Evolutionary conservation across 2,113 vertebrate species (phyloP), one percentile per base, ranked within the genome.

Genomic region (Thamnophis sirtalis): DNA sequence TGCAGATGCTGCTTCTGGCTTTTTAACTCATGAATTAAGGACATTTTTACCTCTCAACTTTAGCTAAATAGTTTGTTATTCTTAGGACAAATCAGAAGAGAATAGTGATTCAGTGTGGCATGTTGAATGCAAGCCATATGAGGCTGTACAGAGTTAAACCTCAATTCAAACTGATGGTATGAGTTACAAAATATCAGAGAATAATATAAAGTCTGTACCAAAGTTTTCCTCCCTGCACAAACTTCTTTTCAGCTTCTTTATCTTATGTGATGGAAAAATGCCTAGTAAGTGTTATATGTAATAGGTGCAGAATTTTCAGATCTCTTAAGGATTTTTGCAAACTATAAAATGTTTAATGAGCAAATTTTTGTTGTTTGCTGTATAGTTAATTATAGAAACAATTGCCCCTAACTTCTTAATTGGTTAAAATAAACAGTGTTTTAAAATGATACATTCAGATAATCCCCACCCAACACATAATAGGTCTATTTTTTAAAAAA

Each of bases 101-200:
- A 96, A 94, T 88, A 51, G 4, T 95, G 95, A 96, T 96, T 97
- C 94, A 90, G 91, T 94, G 95, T 95, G 96, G 96, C 96, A 96
- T 95, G 88, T 94, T 96, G 94, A 96, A 96, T 95, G 94, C 88
- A 93, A 97, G 96, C 96, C 95, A 95, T 95, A 95, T 95, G 96
- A 96, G 90, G 7, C 68, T 90, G 0, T 13, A 22, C 8, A 33
- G 19, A 55, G 84, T 94, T 91, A 94, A 90, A 1, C 73, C 1
- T 33, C 94, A 95, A 94, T 95, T 95, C 96, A 96, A 95, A 93
- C 60, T 93, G 94, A 94, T 51, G 60, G 49, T 33, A 7, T 96
- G 95, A 95, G 91, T 95, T 94, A 93, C 93, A 55, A 93, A 96
- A 93, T 91, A 94, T 93, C 93, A 92, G 91, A 86, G 5, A 90